Evolutionary conservation across 53 echinoderm and acorn worm genomes (phyloP).

Genomic region (Echinometra lucunter): DNA sequence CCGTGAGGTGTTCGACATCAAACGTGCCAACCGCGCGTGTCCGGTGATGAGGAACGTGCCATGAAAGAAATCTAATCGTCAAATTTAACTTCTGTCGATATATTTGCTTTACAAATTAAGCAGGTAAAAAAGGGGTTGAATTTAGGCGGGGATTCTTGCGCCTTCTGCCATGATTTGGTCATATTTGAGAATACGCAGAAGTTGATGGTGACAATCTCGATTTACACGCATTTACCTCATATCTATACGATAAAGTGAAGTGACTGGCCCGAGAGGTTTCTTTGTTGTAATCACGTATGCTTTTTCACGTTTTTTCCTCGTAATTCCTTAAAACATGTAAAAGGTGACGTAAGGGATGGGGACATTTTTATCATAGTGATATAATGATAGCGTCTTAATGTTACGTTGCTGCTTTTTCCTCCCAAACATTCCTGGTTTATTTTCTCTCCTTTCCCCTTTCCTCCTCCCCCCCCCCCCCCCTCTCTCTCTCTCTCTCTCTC

Average conservation of each 20-base stretch:
- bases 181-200: background rate
- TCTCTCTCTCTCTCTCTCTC: too few relatives aligned
- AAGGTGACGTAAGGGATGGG: too few relatives aligned
- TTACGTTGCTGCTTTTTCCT: background rate
- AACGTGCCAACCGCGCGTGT: background rate
- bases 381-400: too few relatives aligned
- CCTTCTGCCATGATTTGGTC: background rate
- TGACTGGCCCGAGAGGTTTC: background rate
- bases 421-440: background rate
- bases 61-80: background rate
- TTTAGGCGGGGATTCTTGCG: background rate
- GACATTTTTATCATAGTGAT: too few relatives aligned
- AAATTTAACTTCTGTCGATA: background rate
- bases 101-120: background rate
- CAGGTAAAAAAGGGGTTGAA: too few relatives aligned
- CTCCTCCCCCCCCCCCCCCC: background rate
- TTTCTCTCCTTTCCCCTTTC: background rate
- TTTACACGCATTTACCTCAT: too few relatives aligned
- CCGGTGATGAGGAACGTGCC: background rate
- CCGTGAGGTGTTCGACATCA: background rate
- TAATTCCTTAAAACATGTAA: too few relatives aligned
- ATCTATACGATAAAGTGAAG: too few relatives aligned
- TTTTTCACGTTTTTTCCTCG: too few relatives aligned
- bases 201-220: too few relatives aligned
- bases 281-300: background rate